A percentile compares a stretch with the other conserved stretches of the same genome.
Evolutionary conservation across 1,140 invertebrate genomes (phyloP).

Genomic region (Nephila pilipes): DNA sequence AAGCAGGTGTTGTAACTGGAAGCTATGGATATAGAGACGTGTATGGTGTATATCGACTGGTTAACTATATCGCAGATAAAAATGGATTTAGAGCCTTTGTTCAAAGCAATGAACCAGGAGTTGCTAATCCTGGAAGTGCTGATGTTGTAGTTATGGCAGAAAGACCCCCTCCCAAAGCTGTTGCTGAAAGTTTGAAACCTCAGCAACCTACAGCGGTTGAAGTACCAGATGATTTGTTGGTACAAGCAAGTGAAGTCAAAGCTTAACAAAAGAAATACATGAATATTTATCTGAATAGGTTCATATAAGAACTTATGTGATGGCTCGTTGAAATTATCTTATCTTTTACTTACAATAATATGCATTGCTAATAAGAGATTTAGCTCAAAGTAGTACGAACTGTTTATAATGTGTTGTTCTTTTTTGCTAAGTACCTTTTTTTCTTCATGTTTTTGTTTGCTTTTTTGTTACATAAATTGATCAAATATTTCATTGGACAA

Average conservation of each 20-base stretch:
- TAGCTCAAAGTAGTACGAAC: neutral
- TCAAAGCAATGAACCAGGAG: conserved; percentile 78
- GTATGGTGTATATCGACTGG: conserved; percentile 74
- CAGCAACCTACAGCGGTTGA: neutral
- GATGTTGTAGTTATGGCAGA: conserved; percentile 72
- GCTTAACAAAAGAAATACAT: conserved; percentile 81
- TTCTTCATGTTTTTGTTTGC: neutral
- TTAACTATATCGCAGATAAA: conserved; percentile 78
- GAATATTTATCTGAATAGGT: conserved; percentile 82
- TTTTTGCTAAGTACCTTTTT: neutral
- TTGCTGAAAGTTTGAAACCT: conserved; percentile 27
- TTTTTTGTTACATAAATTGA: neutral
- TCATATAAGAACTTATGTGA: neutral
- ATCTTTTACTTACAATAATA: neutral
- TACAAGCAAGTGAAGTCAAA: conserved; percentile 78
- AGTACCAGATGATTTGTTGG: conserved; percentile 2
- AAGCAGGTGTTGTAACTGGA: conserved; percentile 75
- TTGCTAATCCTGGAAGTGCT: conserved; percentile 75
- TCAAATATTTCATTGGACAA: neutral
- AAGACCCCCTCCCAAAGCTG: neutral
- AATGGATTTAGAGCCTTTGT: conserved; percentile 77
- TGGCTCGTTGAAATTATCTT: neutral
- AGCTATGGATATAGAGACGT: conserved; percentile 77
- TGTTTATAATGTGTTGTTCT: neutral
- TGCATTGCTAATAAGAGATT: neutral